Base-by-base conservation (phyloP, 1,140 invertebrate species). In the Scaptodrosophila lebanonensis region DNA sequence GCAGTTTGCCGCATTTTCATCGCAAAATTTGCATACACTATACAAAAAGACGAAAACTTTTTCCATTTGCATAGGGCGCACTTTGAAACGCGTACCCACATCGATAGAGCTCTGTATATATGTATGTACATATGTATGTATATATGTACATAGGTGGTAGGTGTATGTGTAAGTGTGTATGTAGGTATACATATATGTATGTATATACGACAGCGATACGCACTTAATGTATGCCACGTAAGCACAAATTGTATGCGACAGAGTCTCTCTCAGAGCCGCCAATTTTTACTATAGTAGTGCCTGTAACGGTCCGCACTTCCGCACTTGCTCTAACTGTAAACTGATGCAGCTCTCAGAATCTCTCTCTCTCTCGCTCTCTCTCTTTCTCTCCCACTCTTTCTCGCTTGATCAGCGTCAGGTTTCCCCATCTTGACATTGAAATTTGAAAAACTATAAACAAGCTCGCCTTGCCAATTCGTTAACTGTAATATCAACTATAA, bases 161-260 rank as follows among this genome's bases (percentile, higher is more conserved):
- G n/a, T n/a, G n/a, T n/a, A n/a, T n/a, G n/a, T n/a, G n/a, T n/a
- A n/a, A n/a, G n/a, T n/a, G n/a, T n/a, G n/a, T n/a, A n/a, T n/a
- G n/a, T n/a, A n/a, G n/a, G n/a, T n/a, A n/a, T n/a, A n/a, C n/a
- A n/a, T n/a, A n/a, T n/a, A n/a, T n/a, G n/a, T n/a, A n/a, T n/a
- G n/a, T n/a, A n/a, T n/a, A n/a, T n/a, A n/a, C n/a, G n/a, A n/a
- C n/a, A n/a, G n/a, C n/a, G 3, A 54, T 65, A 79, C 65, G 47
- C 75, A 73, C 56, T 66, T 79, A 79, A 79, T 79, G 45, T 79
- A 79, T 79, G 66, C 73, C 73, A 79, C 73, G 73, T 79, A 79
- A 56, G 60, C 62, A 36, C 33, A 30, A 50, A n/a, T n/a, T n/a
- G n/a, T n/a, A n/a, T n/a, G 22, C 11, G 27, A 36, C 15, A 33